Conservation (phyloP, 2,888 invertebrate genomes). For the Chalcis sispes region DNA sequence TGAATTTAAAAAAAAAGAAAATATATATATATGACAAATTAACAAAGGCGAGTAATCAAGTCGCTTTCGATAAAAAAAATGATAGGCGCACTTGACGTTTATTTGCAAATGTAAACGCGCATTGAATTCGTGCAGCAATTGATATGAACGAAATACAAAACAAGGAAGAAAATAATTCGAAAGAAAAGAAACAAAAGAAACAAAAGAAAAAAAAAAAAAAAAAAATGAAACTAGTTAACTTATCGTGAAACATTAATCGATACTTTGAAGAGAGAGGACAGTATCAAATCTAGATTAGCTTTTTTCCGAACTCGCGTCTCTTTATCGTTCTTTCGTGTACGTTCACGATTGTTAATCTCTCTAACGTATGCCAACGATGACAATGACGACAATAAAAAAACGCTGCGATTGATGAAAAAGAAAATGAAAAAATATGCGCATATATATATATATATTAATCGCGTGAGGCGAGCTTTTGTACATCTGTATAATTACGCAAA, state of each 20-base stretch:
- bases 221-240: neutral
- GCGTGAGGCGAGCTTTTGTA: neutral
- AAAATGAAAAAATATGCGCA: neutral
- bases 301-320: conserved; percentile 54
- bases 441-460: conserved; percentile 4
- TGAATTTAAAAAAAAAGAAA: no score
- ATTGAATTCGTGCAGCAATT: no score
- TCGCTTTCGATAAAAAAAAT: no score
- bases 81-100: no score
- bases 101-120: no score
- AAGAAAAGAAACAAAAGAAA: neutral
- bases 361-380: conserved; percentile 22
- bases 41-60: no score
- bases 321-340: conserved; percentile 9
- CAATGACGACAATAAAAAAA: no score
- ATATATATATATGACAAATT: no score
- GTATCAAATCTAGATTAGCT: conserved; percentile 64
- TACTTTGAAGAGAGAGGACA: conserved; percentile 60
- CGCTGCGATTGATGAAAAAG: neutral
- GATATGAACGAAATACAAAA: no score
- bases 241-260: conserved; percentile 31
- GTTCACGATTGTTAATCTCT: conserved; percentile 50
- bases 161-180: no score
- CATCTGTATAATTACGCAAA: conserved; percentile 3
- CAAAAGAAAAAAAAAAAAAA: conserved; percentile 1